phyloP scores from a whole-genome alignment of 2,888 invertebrate genomes.

The Hetaerina titia region DNA sequence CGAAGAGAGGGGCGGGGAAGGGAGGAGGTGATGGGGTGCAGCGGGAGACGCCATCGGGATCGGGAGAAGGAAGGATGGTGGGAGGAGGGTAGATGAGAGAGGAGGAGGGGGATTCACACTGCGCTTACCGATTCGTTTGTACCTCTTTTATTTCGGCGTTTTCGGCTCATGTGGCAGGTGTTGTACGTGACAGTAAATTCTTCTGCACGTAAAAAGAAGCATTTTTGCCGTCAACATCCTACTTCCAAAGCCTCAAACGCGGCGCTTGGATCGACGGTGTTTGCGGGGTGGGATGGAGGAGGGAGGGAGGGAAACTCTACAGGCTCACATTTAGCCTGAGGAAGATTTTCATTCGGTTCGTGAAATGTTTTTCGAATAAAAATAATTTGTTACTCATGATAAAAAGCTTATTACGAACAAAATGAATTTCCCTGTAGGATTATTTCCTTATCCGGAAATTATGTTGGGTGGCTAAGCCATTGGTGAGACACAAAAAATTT shows the following conservation, averaged over 20 bases:
- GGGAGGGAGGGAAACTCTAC: background rate
- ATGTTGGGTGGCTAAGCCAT: no score
- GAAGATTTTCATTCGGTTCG: background rate
- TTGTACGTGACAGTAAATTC: constrained; percentile 8
- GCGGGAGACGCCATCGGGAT: background rate
- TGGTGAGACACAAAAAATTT: no score
- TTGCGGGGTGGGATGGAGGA: background rate
- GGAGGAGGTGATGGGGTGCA: background rate
- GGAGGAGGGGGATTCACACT: background rate
- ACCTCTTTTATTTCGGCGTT: constrained; percentile 15
- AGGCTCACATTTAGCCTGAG: background rate
- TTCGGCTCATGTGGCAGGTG: constrained; percentile 21
- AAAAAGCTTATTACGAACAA: background rate
- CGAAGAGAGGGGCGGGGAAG: background rate
- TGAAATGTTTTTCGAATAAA: background rate
- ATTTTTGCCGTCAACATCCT: background rate
- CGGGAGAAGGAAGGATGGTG: background rate
- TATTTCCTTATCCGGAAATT: background rate
- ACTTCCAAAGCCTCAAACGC: background rate
- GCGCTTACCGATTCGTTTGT: background rate
- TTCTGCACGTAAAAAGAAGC: background rate
- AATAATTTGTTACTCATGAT: background rate
- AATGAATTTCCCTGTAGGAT: background rate
- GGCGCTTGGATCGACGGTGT: background rate
- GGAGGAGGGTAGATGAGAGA: background rate